Evolutionary conservation across 2,797 vertebrate genomes (phyloP).

Genomic region (Sebastes nivosus): DNA sequence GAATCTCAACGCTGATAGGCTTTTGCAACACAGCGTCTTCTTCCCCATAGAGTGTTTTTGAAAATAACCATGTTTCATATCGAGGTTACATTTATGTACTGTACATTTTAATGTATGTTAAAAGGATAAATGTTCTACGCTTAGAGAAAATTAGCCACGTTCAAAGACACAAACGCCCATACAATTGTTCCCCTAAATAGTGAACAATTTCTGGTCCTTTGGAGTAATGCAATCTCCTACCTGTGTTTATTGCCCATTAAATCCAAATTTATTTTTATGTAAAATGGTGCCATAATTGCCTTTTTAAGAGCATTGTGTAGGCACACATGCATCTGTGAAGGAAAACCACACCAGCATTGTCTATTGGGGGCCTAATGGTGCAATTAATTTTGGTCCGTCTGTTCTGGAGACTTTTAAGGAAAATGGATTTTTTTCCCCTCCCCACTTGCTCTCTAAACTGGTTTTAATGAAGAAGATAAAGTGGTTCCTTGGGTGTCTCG

Average conservation of each 20-base stretch:
- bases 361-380: slow-evolving; percentile 93
- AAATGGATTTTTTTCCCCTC: slow-evolving; percentile 88
- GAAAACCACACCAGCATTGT: slow-evolving; percentile 93
- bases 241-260: slow-evolving; percentile 95
- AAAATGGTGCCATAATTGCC: slow-evolving; percentile 94
- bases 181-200: slow-evolving; percentile 81
- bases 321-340: slow-evolving; percentile 91
- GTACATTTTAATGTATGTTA: not conserved
- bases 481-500: slow-evolving; percentile 89
- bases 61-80: not conserved
- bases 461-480: slow-evolving; percentile 99
- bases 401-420: slow-evolving; percentile 97
- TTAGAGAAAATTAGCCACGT: slow-evolving; percentile 5
- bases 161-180: slow-evolving; percentile 69
- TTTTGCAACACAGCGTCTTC: not conserved
- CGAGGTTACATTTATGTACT: not conserved
- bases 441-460: slow-evolving; percentile 84
- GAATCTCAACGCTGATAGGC: no score
- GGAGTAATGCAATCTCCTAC: slow-evolving; percentile 89
- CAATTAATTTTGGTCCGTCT: slow-evolving; percentile 97
- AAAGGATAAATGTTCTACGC: not conserved
- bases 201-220: slow-evolving; percentile 83
- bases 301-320: slow-evolving; percentile 92
- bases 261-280: slow-evolving; percentile 91
- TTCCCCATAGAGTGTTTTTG: not conserved